A percentile compares a stretch with the other conserved stretches of the same genome.
phyloP scores from a whole-genome alignment of 2,888 invertebrate species.

The Lampropteryx suffumata region DNA sequence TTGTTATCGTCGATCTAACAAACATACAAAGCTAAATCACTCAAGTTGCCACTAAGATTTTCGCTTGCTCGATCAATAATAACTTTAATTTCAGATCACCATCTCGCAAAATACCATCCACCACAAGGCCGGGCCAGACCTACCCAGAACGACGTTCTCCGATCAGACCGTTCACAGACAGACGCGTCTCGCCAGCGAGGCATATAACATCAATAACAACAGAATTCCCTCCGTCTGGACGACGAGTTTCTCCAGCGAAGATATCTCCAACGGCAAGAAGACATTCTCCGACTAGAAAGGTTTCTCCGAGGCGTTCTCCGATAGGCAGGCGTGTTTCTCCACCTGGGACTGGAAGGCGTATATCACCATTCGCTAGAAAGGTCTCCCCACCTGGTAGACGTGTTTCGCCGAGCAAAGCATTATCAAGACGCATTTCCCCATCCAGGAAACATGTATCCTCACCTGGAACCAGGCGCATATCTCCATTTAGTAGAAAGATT shows the following conservation, averaged over 20 bases:
- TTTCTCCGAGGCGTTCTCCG: constrained; percentile 7
- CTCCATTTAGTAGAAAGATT: constrained; percentile 28
- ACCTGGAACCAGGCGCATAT: constrained; percentile 1
- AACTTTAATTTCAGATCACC: constrained; percentile 16
- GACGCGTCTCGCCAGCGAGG: constrained; percentile 13
- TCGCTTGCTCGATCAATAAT: too few species aligned
- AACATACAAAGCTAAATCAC: too few species aligned
- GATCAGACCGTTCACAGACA: constrained; percentile 1
- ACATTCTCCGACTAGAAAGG: background rate
- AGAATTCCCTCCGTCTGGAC: background rate
- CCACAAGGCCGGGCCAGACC: background rate
- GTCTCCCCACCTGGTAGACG: constrained; percentile 2
- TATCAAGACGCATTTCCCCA: constrained; percentile 5
- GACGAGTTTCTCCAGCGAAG: too few species aligned
- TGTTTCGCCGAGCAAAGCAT: background rate
- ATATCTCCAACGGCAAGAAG: too few species aligned
- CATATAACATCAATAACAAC: background rate
- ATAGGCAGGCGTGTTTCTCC: constrained; percentile 2
- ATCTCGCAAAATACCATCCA: constrained; percentile 4
- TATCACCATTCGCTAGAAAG: constrained; percentile 11
- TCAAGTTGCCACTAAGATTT: too few species aligned
- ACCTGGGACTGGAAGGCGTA: constrained; percentile 9
- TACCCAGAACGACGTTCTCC: constrained; percentile 14
- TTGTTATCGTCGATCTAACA: too few species aligned
- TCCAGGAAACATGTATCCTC: constrained; percentile 2